phyloP scores from a whole-genome alignment of 2,797 vertebrate species.

The Acipenser ruthenus region DNA sequence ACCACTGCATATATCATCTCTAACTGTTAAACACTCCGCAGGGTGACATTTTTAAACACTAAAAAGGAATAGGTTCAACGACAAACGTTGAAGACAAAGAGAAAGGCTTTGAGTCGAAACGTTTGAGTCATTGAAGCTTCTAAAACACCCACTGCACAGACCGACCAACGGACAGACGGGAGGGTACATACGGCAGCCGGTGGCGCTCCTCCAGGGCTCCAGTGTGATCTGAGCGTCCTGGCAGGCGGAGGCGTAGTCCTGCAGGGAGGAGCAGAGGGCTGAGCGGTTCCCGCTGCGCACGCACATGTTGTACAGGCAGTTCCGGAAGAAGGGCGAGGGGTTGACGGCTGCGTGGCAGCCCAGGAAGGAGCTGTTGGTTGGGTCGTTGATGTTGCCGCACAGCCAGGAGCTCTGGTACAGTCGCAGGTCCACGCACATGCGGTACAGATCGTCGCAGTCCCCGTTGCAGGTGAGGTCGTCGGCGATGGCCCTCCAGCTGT shows the following conservation, averaged over 20 bases:
- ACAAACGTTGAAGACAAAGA: neutral
- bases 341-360: slow-evolving; percentile 85
- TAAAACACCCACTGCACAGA: neutral
- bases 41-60: no score
- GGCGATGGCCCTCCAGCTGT: slow-evolving; percentile 83
- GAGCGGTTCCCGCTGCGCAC: slow-evolving; percentile 83
- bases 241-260: slow-evolving; percentile 81
- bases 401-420: slow-evolving; percentile 84
- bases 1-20: no score
- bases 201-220: slow-evolving; percentile 79
- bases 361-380: slow-evolving; percentile 88
- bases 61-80: no score
- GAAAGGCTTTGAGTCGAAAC: neutral
- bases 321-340: slow-evolving; percentile 91
- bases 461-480: slow-evolving; percentile 92
- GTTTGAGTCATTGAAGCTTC: neutral
- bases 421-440: slow-evolving; percentile 85
- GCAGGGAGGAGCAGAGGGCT: slow-evolving; percentile 83
- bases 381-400: slow-evolving; percentile 92
- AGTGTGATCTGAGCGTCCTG: slow-evolving; percentile 83
- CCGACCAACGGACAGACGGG: slow-evolving; percentile 33
- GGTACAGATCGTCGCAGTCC: slow-evolving; percentile 89
- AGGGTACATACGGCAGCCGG: slow-evolving; percentile 84
- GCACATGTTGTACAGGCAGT: slow-evolving; percentile 93
- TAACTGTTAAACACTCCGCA: no score